Percentiles rank a stretch among this genome's conserved stretches.
Evolutionary conservation across 2,797 vertebrate species (phyloP).

Genomic region (Okamejei kenojei): DNA sequence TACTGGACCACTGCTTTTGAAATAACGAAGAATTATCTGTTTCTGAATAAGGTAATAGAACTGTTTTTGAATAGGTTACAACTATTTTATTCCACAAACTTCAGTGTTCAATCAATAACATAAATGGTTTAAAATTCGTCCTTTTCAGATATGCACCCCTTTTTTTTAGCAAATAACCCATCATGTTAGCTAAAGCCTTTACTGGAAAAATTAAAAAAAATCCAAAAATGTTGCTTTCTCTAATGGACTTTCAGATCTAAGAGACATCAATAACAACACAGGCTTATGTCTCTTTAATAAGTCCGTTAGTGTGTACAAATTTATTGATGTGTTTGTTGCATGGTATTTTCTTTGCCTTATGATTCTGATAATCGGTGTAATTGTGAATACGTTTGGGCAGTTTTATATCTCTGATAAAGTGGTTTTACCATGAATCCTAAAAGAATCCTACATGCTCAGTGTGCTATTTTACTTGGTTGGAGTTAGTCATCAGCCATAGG

Average conservation of each 20-base stretch:
- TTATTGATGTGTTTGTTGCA: not conserved
- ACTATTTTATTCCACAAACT: not conserved
- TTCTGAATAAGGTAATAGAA: not conserved
- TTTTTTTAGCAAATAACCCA: not conserved
- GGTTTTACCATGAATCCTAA: not conserved
- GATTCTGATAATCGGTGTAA: not conserved
- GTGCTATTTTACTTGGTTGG: constrained; percentile 12
- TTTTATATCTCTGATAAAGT: not conserved
- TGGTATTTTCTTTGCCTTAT: not conserved
- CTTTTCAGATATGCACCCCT: not conserved
- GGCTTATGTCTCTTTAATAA: not conserved
- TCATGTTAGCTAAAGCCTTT: not conserved
- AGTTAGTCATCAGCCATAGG: constrained; percentile 7
- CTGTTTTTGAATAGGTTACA: not conserved
- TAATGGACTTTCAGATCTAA: not conserved
- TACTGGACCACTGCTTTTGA: no score
- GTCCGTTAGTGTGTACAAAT: not conserved
- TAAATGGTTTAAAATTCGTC: not conserved
- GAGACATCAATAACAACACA: not conserved
- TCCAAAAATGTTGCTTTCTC: not conserved
- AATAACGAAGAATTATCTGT: not conserved
- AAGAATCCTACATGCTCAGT: not conserved
- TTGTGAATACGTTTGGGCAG: constrained; percentile 10
- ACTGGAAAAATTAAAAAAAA: not conserved
- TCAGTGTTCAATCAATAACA: not conserved